phyloP scores from a whole-genome alignment of 2,797 vertebrate genomes.

The Benthosema pterotum region DNA sequence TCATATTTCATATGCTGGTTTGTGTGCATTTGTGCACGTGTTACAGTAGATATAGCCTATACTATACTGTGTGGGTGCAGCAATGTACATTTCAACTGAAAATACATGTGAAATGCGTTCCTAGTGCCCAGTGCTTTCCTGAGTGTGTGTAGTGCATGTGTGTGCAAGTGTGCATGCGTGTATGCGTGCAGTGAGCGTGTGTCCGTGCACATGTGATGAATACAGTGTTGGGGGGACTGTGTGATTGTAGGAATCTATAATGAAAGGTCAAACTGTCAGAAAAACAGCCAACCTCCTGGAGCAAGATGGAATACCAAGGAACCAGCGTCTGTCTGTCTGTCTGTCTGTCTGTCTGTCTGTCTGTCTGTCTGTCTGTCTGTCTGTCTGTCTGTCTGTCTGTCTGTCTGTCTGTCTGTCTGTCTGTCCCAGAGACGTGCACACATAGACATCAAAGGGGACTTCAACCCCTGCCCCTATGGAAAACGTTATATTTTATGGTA shows the following conservation, averaged over 20 bases:
- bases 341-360: slow-evolving; percentile 26
- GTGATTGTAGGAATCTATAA: slow-evolving; percentile 69
- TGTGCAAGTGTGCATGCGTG: slow-evolving; percentile 47
- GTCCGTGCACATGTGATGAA: slow-evolving; percentile 64
- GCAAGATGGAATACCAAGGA: slow-evolving; percentile 60
- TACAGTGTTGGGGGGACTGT: slow-evolving; percentile 59
- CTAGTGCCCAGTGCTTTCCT: too few species aligned
- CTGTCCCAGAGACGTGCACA: too few species aligned
- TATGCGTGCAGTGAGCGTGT: slow-evolving; percentile 38
- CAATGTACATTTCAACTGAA: slow-evolving; percentile 7
- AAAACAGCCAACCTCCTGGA: slow-evolving; percentile 54
- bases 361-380: slow-evolving; percentile 11
- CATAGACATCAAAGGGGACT: too few species aligned
- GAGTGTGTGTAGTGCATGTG: slow-evolving; percentile 18
- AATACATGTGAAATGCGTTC: too few species aligned
- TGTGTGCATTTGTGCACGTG: slow-evolving; percentile 6
- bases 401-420: too few species aligned
- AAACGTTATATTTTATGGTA: too few species aligned
- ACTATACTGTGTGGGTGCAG: background rate
- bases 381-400: too few species aligned
- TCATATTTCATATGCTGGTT: slow-evolving; percentile 3
- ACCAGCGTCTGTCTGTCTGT: slow-evolving; percentile 30
- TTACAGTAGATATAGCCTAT: too few species aligned
- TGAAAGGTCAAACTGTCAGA: slow-evolving; percentile 76
- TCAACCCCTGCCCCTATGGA: too few species aligned